Percentiles rank a stretch among this genome's conserved stretches.
Conservation (phyloP, 2,888 invertebrate genomes). For the Oscheius sp. region DNA sequence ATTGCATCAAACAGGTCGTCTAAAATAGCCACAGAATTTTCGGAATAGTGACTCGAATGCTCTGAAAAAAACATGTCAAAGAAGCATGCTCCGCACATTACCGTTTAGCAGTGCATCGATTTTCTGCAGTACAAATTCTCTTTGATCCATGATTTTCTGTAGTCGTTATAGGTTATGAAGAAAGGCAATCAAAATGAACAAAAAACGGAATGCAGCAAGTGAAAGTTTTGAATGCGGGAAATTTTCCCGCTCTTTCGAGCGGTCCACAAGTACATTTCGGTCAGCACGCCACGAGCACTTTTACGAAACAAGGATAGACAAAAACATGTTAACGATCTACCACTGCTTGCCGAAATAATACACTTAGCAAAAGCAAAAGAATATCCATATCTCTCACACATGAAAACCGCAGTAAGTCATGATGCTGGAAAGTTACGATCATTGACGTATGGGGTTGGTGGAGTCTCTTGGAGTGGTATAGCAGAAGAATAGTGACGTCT, state of each 20-base stretch:
- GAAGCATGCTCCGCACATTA: background rate
- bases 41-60: background rate
- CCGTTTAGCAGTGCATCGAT: background rate
- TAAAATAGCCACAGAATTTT: background rate
- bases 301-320: background rate
- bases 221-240: slow-evolving; percentile 20
- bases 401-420: no score
- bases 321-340: no score
- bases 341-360: no score
- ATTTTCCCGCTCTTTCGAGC: slow-evolving; percentile 10
- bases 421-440: no score
- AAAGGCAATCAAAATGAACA: background rate
- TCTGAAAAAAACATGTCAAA: slow-evolving; percentile 5
- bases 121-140: background rate
- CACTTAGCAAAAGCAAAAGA: no score
- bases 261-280: background rate
- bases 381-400: no score
- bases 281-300: background rate
- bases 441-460: no score
- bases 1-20: background rate
- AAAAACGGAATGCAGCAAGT: background rate
- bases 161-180: background rate
- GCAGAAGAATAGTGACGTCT: background rate
- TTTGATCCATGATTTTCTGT: background rate
- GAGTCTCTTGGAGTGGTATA: no score